Percentiles rank a stretch among this genome's conserved stretches.
These are phyloP conservation scores for Bombus waltoni DNA, from an alignment of 1,140 invertebrate genomes.

Conservation along the genomic window DNA sequence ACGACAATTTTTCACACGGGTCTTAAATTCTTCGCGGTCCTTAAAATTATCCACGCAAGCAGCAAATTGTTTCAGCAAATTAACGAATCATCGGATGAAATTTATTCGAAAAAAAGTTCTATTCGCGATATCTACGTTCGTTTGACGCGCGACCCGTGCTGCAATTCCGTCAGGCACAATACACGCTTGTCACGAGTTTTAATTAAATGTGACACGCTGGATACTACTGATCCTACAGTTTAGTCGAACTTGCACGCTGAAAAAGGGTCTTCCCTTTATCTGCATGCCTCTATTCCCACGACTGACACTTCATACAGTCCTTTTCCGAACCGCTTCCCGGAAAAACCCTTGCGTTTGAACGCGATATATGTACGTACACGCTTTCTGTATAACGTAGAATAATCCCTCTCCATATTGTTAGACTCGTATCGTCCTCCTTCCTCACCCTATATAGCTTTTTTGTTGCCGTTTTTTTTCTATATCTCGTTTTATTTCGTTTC, in stretches of 20 bases:
- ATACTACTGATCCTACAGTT: conserved; percentile 46
- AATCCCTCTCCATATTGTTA: conserved; percentile 23
- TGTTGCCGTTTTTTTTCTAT: background rate
- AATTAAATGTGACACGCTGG: conserved; percentile 58
- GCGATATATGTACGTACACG: background rate
- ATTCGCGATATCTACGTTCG: conserved; percentile 10
- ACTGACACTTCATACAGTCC: conserved; percentile 3
- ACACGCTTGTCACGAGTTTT: conserved; percentile 42
- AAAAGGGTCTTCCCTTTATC: conserved; percentile 52
- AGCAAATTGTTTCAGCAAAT: background rate
- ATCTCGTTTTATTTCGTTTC: background rate
- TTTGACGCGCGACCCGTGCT: conserved; percentile 12
- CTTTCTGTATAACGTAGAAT: conserved; percentile 25
- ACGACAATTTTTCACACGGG: background rate
- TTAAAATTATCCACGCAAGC: background rate
- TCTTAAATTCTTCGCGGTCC: background rate
- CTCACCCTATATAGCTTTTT: background rate
- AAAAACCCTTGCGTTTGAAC: background rate
- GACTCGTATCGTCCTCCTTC: no score
- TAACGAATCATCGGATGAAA: conserved; percentile 37
- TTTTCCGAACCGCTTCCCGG: background rate
- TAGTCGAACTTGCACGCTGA: conserved; percentile 26
- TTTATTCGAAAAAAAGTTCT: conserved; percentile 51
- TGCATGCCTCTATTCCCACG: background rate
- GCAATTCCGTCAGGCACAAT: conserved; percentile 43